phyloP scores from a whole-genome alignment of 2,888 invertebrate genomes.

The Leptinotarsa tumamoca region DNA sequence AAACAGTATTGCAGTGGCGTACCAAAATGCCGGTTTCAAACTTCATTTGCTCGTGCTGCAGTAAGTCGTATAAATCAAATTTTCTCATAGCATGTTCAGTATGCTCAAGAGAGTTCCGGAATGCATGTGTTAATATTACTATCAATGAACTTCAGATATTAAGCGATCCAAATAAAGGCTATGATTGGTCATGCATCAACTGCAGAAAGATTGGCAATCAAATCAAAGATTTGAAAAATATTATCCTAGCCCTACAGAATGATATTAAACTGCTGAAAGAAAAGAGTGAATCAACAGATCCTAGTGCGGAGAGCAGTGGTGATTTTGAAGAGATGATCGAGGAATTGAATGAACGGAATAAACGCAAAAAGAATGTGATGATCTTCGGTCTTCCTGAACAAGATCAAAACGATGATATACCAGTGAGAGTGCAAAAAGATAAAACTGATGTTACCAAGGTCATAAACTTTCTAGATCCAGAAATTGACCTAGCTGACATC shows the following conservation, averaged over 20 bases:
- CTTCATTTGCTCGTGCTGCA: too few relatives aligned
- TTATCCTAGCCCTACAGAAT: background rate
- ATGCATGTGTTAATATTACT: too few relatives aligned
- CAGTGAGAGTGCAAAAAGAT: constrained; percentile 3
- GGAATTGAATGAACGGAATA: background rate
- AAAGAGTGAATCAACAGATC: background rate
- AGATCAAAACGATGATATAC: background rate
- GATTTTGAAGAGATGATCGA: constrained; percentile 4
- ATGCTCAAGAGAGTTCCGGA: too few relatives aligned
- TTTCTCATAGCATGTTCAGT: too few relatives aligned
- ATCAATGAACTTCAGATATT: too few relatives aligned
- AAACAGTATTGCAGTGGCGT: too few relatives aligned
- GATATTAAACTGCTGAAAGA: constrained; percentile 3
- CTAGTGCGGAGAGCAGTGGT: too few relatives aligned
- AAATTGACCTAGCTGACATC: background rate
- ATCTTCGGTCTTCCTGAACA: constrained; percentile 8
- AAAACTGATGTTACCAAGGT: background rate
- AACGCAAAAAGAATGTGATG: background rate
- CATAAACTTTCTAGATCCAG: background rate
- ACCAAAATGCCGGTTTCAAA: too few relatives aligned
- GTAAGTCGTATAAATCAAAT: too few relatives aligned
- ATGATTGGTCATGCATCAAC: background rate
- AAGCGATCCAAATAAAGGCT: too few relatives aligned
- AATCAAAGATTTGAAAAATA: constrained; percentile 12
- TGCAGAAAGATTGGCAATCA: constrained; percentile 7